Conservation (phyloP, 2,888 invertebrate genomes). For the Poecilobothrus nobilitatus region DNA sequence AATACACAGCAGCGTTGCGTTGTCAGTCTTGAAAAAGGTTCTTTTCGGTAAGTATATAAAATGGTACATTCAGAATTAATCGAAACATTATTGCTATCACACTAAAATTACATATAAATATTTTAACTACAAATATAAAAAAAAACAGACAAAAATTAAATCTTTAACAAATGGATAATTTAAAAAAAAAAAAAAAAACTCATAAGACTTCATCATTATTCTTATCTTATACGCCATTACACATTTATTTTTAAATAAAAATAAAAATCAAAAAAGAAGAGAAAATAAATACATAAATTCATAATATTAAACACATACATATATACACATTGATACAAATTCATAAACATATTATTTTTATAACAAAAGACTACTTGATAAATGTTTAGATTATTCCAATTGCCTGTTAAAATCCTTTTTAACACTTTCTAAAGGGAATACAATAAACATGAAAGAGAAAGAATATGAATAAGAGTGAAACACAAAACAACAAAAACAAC, state of each 20-base stretch:
- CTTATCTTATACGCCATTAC: not conserved
- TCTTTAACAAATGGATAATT: too few relatives aligned
- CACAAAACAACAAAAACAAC: not conserved
- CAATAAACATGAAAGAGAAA: not conserved
- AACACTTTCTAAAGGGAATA: not conserved
- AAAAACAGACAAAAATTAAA: too few relatives aligned
- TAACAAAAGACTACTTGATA: not conserved
- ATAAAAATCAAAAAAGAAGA: too few relatives aligned
- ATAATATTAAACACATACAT: not conserved
- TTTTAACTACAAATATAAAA: too few relatives aligned
- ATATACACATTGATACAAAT: not conserved
- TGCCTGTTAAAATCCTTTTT: constrained; percentile 6
- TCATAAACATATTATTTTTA: not conserved
- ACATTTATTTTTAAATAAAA: not conserved
- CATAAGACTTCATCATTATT: not conserved
- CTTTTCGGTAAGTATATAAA: too few relatives aligned
- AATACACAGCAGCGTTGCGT: too few relatives aligned
- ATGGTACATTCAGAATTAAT: too few relatives aligned
- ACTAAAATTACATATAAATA: too few relatives aligned
- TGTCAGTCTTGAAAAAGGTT: too few relatives aligned
- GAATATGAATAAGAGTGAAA: too few relatives aligned
- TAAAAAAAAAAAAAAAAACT: too few relatives aligned
- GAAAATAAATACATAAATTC: not conserved
- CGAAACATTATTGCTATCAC: too few relatives aligned
- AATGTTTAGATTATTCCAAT: constrained; percentile 6